Percentiles rank a stretch among this genome's conserved stretches.
Conservation (phyloP, 2,888 invertebrate species). For the Keiferia lycopersicella region DNA sequence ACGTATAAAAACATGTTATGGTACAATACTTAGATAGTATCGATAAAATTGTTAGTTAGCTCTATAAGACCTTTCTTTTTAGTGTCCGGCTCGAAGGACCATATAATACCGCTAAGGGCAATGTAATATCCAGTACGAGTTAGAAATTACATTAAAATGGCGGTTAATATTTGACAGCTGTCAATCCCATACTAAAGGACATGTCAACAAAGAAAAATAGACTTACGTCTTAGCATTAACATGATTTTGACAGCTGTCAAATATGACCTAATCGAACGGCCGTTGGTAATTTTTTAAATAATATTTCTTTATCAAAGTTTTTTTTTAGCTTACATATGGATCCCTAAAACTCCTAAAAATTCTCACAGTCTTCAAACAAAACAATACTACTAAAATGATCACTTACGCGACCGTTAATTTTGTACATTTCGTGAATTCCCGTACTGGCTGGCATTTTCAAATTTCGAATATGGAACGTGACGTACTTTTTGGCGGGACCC, state of each 20-base stretch:
- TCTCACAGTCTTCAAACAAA: background rate
- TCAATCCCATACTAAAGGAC: no score
- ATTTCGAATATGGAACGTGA: slow-evolving; percentile 23
- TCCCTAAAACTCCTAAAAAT: background rate
- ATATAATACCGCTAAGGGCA: background rate
- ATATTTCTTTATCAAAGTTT: background rate
- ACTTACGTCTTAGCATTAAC: no score
- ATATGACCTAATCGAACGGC: no score
- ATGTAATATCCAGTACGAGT: background rate
- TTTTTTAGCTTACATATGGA: background rate
- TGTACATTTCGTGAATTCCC: slow-evolving; percentile 8
- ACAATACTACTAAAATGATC: background rate
- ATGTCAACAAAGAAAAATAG: no score
- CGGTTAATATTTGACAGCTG: no score
- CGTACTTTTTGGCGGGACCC: slow-evolving; percentile 18
- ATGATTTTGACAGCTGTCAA: no score
- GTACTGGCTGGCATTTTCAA: slow-evolving; percentile 3
- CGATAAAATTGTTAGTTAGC: background rate
- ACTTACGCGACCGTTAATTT: background rate
- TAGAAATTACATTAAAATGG: background rate
- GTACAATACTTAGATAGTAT: slow-evolving; percentile 5
- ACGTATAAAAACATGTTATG: background rate
- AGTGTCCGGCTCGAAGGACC: background rate
- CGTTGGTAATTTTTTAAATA: no score
- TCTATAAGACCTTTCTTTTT: background rate